Conservation (phyloP, 2,888 invertebrate species). For the Brachylomia viminalis region DNA sequence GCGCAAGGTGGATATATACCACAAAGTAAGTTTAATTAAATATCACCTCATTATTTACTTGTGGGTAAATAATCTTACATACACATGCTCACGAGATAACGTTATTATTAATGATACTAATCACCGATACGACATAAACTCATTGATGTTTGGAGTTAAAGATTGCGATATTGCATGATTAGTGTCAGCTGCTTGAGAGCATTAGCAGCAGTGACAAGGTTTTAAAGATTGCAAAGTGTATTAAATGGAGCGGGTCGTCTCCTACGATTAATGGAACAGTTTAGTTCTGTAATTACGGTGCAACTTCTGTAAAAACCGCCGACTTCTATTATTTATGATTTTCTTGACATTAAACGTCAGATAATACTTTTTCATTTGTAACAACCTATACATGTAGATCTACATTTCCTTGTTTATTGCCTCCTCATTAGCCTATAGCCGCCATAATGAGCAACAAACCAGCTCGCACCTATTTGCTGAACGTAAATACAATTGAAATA, state of each 20-base stretch:
- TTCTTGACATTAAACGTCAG: not conserved
- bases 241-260: conserved; percentile 43
- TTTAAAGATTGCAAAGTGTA: conserved; percentile 46
- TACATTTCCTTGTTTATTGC: conserved; percentile 1
- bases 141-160: conserved; percentile 53
- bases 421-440: conserved; percentile 36
- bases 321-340: not conserved
- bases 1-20: conserved; percentile 57
- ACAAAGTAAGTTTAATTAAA: conserved; percentile 60
- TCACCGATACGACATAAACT: conserved; percentile 50
- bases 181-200: conserved; percentile 54
- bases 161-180: conserved; percentile 49
- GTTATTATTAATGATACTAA: conserved; percentile 58
- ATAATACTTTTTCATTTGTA: conserved; percentile 4
- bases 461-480: conserved; percentile 47
- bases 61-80: conserved; percentile 43
- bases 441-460: conserved; percentile 53
- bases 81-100: conserved; percentile 46
- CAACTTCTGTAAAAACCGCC: conserved; percentile 9
- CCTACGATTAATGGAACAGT: conserved; percentile 31
- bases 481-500: conserved; percentile 67
- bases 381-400: not conserved
- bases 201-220: conserved; percentile 38
- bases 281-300: conserved; percentile 11
- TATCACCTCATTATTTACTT: conserved; percentile 60